Evolutionary conservation across 1,140 invertebrate genomes (phyloP).

Genomic region (Varroa destructor): DNA sequence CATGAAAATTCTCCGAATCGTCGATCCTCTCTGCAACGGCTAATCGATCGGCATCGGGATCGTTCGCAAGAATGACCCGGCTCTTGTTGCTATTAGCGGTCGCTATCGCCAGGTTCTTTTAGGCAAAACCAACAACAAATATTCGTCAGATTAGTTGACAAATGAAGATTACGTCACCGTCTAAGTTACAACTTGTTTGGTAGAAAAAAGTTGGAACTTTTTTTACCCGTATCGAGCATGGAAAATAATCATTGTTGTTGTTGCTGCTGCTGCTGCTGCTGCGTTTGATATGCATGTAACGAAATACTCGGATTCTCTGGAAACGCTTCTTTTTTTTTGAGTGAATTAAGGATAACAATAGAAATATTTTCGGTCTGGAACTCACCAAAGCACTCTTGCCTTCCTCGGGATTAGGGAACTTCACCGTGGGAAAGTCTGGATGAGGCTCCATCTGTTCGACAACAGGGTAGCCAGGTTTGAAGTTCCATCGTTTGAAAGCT

Average conservation of each 20-base stretch:
- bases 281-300: background rate
- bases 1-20: constrained; percentile 39
- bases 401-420: constrained; percentile 97
- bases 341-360: no score
- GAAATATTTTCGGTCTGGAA: constrained; percentile 8
- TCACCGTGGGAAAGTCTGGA: constrained; percentile 91
- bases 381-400: constrained; percentile 63
- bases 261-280: background rate
- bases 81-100: constrained; percentile 59
- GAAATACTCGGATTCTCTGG: no score
- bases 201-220: constrained; percentile 9
- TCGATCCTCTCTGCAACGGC: constrained; percentile 63
- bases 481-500: constrained; percentile 59
- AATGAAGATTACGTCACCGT: constrained; percentile 11
- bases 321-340: no score
- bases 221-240: no score
- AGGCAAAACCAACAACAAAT: constrained; percentile 27
- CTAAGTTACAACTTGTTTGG: background rate
- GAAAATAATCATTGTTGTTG: no score
- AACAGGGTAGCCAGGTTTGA: constrained; percentile 56
- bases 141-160: background rate
- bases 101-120: constrained; percentile 59
- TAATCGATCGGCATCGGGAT: constrained; percentile 93
- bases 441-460: constrained; percentile 71
- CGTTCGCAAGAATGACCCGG: constrained; percentile 80